These are phyloP conservation scores for Magallana gigas DNA, from an alignment of 1,140 invertebrate species.

Conservation along the genomic window DNA sequence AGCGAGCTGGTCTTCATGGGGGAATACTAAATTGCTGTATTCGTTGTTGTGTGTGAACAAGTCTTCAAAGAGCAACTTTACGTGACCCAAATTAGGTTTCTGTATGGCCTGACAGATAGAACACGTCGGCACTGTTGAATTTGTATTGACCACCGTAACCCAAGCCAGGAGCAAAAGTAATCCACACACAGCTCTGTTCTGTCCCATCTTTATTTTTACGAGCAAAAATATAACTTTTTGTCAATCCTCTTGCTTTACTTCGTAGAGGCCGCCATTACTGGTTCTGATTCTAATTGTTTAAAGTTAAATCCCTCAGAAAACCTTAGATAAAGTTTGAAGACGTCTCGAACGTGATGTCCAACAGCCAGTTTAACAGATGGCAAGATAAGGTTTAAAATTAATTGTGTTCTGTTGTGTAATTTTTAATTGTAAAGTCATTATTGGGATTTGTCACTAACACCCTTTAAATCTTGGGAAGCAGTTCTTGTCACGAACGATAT, in stretches of 20 bases:
- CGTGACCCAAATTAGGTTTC: slow-evolving; percentile 40
- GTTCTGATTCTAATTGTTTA: neutral
- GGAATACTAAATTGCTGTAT: slow-evolving; percentile 50
- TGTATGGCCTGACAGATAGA: slow-evolving; percentile 44
- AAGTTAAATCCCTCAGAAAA: neutral
- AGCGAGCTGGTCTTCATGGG: slow-evolving; percentile 42
- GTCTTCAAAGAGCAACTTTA: slow-evolving; percentile 45
- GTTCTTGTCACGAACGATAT: neutral
- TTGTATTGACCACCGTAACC: neutral
- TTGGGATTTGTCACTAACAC: neutral
- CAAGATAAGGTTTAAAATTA: neutral
- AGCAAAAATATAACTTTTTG: neutral
- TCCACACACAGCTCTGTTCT: neutral
- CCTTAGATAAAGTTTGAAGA: neutral
- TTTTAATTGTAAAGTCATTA: slow-evolving; percentile 11
- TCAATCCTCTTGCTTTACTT: neutral
- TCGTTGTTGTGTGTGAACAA: slow-evolving; percentile 45
- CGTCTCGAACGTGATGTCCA: neutral
- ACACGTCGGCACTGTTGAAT: slow-evolving; percentile 29
- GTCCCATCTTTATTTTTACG: neutral
- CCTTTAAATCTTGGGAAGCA: neutral
- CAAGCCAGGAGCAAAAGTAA: neutral
- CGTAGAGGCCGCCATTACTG: neutral
- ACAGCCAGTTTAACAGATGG: neutral
- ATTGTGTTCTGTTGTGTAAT: neutral